These are phyloP conservation scores for Alviniconcha marisindica DNA, from an alignment of 1,140 invertebrate species.

Conservation along the genomic window DNA sequence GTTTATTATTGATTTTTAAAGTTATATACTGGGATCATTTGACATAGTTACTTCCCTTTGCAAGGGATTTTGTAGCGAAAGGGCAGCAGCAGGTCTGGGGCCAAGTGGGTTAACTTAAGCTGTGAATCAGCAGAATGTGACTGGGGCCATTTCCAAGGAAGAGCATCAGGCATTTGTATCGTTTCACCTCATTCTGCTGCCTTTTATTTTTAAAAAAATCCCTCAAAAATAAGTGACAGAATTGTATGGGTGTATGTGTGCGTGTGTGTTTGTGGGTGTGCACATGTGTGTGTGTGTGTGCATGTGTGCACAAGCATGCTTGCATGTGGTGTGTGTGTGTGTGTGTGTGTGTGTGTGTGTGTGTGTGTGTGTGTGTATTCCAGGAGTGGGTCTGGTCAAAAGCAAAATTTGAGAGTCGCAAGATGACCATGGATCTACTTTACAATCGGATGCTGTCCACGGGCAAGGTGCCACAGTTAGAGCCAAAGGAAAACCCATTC, in stretches of 20 bases:
- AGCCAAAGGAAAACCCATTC: neutral
- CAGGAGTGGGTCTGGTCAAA: slow-evolving; percentile 4
- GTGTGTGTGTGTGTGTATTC: neutral
- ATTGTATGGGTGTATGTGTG: too few relatives aligned
- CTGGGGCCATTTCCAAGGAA: too few relatives aligned
- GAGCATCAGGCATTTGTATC: too few relatives aligned
- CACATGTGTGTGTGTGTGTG: neutral
- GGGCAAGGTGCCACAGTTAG: neutral
- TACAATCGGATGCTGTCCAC: neutral
- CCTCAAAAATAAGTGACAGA: neutral
- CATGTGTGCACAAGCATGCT: neutral
- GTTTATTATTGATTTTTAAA: too few relatives aligned
- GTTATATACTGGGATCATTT: too few relatives aligned
- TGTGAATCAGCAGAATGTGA: too few relatives aligned
- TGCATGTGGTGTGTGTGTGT: neutral
- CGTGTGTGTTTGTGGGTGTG: too few relatives aligned
- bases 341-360: neutral
- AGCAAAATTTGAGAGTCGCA: neutral
- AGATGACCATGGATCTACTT: neutral
- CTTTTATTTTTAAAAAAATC: neutral
- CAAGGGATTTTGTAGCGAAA: too few relatives aligned
- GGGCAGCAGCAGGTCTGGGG: too few relatives aligned
- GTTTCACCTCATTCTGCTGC: neutral
- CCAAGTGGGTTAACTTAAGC: too few relatives aligned
- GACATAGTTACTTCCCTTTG: too few relatives aligned